These are phyloP conservation scores for Zenarchopterus dispar DNA, from an alignment of 2,797 vertebrate genomes.

Conservation along the genomic window DNA sequence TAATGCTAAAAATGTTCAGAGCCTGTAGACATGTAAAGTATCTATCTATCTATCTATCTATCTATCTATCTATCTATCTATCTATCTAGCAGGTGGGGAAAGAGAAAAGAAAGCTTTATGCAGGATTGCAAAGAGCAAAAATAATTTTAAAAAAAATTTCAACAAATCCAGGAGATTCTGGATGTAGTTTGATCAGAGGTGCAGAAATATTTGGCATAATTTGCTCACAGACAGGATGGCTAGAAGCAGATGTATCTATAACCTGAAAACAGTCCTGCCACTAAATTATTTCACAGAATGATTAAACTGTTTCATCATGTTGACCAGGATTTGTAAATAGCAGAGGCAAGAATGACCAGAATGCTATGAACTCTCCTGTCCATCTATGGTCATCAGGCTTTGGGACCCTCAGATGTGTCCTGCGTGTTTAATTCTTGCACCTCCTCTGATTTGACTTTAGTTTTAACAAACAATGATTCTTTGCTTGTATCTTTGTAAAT, in stretches of 20 bases:
- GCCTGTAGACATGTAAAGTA: too few relatives aligned
- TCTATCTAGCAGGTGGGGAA: background rate
- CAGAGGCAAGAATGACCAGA: background rate
- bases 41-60: slow-evolving; percentile 5
- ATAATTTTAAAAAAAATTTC: too few relatives aligned
- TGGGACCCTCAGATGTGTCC: background rate
- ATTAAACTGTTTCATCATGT: background rate
- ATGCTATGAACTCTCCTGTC: background rate
- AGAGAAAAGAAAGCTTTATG: background rate
- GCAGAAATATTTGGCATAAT: background rate
- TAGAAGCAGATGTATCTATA: too few relatives aligned
- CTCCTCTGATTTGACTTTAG: too few relatives aligned
- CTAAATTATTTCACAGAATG: background rate
- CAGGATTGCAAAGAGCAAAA: too few relatives aligned
- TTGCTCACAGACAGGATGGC: background rate
- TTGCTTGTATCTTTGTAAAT: too few relatives aligned
- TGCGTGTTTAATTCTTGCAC: background rate
- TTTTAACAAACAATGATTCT: too few relatives aligned
- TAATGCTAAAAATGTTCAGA: too few relatives aligned
- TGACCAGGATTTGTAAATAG: background rate
- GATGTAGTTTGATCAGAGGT: too few relatives aligned
- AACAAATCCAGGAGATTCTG: too few relatives aligned
- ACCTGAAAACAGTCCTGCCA: background rate
- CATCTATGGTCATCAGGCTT: background rate
- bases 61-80: background rate